Percentiles rank a stretch among this genome's conserved stretches.
phyloP scores from a whole-genome alignment of 2,113 vertebrate genomes.

The Odontophorus gujanensis region DNA sequence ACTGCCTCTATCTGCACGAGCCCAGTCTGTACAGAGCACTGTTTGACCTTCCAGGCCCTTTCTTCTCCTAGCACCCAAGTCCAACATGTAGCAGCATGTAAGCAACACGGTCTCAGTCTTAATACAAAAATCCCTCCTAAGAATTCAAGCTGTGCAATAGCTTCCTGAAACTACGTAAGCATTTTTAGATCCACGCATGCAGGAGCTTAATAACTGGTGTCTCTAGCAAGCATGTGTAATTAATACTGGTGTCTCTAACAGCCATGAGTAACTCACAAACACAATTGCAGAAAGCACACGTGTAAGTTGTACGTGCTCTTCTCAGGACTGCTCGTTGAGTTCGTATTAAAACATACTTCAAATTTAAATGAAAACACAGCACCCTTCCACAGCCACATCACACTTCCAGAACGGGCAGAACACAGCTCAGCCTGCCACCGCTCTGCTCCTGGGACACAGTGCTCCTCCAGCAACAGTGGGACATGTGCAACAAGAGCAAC shows the following conservation, averaged over 20 bases:
- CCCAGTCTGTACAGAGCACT: fast-evolving
- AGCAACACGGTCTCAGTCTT: not conserved
- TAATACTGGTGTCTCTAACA: too few species aligned
- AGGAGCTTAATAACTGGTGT: too few species aligned
- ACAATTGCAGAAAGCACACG: not conserved
- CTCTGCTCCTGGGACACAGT: fast-evolving
- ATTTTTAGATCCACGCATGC: fast-evolving
- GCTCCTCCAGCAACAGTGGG: fast-evolving
- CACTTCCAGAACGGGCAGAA: not conserved
- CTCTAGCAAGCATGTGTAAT: not conserved
- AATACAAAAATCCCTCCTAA: not conserved
- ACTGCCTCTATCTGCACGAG: not conserved
- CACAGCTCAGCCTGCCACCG: not conserved
- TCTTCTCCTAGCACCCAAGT: not conserved
- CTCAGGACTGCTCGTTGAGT: not conserved
- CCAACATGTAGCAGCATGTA: not conserved
- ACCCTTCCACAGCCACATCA: not conserved
- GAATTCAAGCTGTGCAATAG: not conserved
- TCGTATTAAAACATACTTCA: not conserved
- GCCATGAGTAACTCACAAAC: not conserved
- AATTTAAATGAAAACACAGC: not conserved
- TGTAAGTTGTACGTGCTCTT: fast-evolving
- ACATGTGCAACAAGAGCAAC: fast-evolving
- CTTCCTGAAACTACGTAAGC: not conserved
- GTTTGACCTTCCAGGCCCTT: not conserved